Conservation (phyloP, 2,797 vertebrate genomes). For the Jordanella pulchra region DNA sequence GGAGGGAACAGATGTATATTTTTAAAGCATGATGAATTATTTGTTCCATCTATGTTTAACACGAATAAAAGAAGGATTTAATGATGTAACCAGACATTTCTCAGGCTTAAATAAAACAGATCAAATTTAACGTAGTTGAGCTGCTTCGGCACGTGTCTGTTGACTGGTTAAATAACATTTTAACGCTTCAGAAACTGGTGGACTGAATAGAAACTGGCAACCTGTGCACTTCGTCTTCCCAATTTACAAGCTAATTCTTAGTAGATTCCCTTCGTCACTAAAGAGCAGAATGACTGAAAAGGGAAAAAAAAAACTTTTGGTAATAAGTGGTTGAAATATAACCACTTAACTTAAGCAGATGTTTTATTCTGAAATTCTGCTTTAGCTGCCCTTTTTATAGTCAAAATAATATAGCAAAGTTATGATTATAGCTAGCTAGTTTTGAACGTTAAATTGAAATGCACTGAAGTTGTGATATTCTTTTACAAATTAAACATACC, state of each 20-base stretch:
- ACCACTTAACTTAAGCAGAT: not conserved
- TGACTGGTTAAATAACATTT: not conserved
- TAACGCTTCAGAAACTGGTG: not conserved
- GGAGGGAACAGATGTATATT: not conserved
- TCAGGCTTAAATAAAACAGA: not conserved
- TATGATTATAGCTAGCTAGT: too few relatives aligned
- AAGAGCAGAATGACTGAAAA: not conserved
- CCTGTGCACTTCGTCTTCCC: not conserved
- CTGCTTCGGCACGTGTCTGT: not conserved
- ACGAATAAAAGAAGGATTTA: too few relatives aligned
- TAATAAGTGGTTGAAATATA: not conserved
- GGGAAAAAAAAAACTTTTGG: not conserved
- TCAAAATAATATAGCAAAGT: too few relatives aligned
- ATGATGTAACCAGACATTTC: too few relatives aligned
- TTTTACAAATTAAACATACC: not conserved
- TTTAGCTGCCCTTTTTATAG: too few relatives aligned
- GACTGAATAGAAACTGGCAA: not conserved
- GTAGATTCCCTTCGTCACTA: not conserved
- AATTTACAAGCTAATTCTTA: not conserved
- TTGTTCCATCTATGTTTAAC: too few relatives aligned
- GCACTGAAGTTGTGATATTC: not conserved
- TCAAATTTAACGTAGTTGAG: not conserved
- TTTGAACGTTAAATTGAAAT: not conserved
- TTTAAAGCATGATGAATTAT: not conserved
- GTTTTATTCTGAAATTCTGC: too few relatives aligned